phyloP scores from a whole-genome alignment of 1,140 invertebrate species.

The Drosophila gunungcola region DNA sequence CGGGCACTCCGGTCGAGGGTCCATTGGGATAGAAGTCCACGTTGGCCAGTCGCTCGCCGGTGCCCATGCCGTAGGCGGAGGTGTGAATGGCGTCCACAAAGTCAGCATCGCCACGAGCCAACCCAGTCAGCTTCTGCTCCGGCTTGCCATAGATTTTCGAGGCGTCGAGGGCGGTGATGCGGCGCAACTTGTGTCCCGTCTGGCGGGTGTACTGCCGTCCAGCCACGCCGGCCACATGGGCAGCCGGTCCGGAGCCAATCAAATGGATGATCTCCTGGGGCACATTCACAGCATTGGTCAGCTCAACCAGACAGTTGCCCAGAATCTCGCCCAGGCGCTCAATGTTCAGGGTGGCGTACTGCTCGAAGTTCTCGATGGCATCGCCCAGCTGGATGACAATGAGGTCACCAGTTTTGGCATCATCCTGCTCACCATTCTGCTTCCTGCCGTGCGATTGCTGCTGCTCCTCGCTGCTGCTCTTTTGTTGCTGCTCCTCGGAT shows the following conservation, averaged over 20 bases:
- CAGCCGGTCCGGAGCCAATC: slow-evolving; percentile 69
- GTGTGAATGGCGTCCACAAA: slow-evolving; percentile 91
- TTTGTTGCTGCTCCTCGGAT: slow-evolving; percentile 39
- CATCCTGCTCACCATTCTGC: slow-evolving; percentile 51
- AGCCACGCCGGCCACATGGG: slow-evolving; percentile 86
- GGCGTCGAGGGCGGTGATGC: slow-evolving; percentile 90
- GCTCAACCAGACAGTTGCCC: slow-evolving; percentile 53
- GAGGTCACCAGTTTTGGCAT: slow-evolving; percentile 56
- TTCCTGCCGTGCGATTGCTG: slow-evolving; percentile 44
- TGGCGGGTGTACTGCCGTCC: slow-evolving; percentile 87
- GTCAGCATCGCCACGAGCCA: slow-evolving; percentile 86
- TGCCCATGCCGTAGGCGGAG: slow-evolving; percentile 90
- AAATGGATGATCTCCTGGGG: slow-evolving; percentile 77
- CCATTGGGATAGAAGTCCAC: slow-evolving; percentile 93
- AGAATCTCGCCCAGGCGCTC: slow-evolving; percentile 67
- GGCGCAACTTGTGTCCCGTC: slow-evolving; percentile 85
- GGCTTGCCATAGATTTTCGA: slow-evolving; percentile 88
- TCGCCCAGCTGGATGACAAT: slow-evolving; percentile 68
- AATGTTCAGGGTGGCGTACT: slow-evolving; percentile 65
- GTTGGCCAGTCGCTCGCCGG: slow-evolving; percentile 88
- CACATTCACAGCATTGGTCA: slow-evolving; percentile 67
- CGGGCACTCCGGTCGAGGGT: slow-evolving; percentile 83
- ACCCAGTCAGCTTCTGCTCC: slow-evolving; percentile 85
- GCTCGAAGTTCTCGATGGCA: slow-evolving; percentile 60
- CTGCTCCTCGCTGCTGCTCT: slow-evolving; percentile 51